These are phyloP conservation scores for Lagorchestes hirsutus DNA, from an alignment of 2,797 vertebrate genomes.

Conservation along the genomic window DNA sequence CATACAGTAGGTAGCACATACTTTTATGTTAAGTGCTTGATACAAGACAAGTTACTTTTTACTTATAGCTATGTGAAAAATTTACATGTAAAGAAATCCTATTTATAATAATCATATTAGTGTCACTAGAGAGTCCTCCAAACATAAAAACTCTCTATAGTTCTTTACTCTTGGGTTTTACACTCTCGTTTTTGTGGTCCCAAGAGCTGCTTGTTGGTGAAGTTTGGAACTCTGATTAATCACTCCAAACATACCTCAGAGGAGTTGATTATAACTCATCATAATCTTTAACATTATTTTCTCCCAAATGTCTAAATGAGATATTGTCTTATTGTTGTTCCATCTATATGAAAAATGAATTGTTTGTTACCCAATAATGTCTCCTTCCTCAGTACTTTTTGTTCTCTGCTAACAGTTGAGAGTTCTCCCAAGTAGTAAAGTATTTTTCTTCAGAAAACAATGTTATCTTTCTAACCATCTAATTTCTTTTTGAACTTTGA, in stretches of 20 bases:
- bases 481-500: not conserved
- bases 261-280: accelerated
- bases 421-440: not conserved
- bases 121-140: slow-evolving; percentile 42
- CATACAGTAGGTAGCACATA: not conserved
- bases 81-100: slow-evolving; percentile 49
- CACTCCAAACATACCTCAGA: not conserved
- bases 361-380: not conserved
- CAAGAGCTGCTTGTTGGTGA: not conserved
- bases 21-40: not conserved
- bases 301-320: not conserved
- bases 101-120: slow-evolving; percentile 43
- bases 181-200: not conserved
- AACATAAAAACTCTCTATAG: slow-evolving; percentile 54
- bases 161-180: slow-evolving; percentile 30
- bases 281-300: not conserved
- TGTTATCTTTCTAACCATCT: not conserved
- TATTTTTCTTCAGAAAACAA: not conserved
- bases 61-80: not conserved
- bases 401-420: not conserved
- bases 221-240: accelerated
- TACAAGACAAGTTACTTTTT: not conserved
- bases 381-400: not conserved
- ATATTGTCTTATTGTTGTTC: not conserved
- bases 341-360: not conserved